Evolutionary conservation across 2,797 vertebrate species (phyloP), one percentile per base, ranked within the genome.

Genomic region (Gymnothorax reevesii): DNA sequence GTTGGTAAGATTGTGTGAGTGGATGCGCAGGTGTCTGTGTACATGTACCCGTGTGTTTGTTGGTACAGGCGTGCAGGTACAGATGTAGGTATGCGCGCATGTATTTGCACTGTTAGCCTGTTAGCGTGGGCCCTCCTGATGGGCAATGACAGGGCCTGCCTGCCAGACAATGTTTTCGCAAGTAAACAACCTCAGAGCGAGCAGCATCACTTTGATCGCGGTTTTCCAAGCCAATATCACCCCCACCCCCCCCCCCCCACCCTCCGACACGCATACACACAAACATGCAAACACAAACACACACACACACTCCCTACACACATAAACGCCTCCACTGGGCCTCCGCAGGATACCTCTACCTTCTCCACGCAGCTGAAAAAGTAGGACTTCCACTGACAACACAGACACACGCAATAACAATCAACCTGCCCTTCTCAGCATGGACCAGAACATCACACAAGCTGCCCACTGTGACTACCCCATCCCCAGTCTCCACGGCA

Each of bases 301-400:
- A 75, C 79, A 49, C 49, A 85, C 27, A 59, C 79, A 86, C 85
- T 79, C 80, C 33, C 33, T 42, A 79, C 87, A 86, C 85, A 84
- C 80, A 49, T n/a, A 33, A 57, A n/a, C 54, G 17, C 64, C 84
- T 13, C 69, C 83, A 83, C 57, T 54, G 77, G 73, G 75, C 49
- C 42, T 54, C 75, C 10, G 75, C 75, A 79, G 75, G 49, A 55
- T 7, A 49, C 7, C 7, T 15, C 6, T 55, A 54, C 49, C 75
- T 66, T 82, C 73, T 55, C 66, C 59, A 55, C 49, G 84, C 75
- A 86, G 64, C 82, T 87, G 87, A 86, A 87, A 42, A 88, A 55
- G 52, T 66, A 66, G 66, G 13, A 73, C 80, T 73, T 82, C 64
- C 77, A 62, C 85, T 80, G 60, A 83, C 69, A 85, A 49, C 75